These are phyloP conservation scores for Ligdia adustata DNA, from an alignment of 2,888 invertebrate genomes.

Conservation along the genomic window DNA sequence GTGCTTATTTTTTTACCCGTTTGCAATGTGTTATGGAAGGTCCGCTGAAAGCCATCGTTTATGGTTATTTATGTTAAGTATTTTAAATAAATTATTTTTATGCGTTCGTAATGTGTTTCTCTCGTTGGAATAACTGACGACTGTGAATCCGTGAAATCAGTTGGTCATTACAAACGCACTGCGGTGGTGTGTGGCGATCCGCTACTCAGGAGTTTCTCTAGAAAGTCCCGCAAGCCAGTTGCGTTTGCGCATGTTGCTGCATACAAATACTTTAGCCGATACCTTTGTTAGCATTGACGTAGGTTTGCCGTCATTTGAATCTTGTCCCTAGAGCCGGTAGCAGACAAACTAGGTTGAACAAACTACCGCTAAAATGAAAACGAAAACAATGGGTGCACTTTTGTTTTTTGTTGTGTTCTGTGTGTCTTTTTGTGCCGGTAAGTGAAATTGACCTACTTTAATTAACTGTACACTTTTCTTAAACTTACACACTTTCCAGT, in stretches of 20 bases:
- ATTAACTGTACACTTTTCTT: too few species aligned
- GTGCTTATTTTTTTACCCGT: too few species aligned
- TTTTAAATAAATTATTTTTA: conserved; percentile 23
- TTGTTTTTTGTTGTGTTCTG: conserved; percentile 51
- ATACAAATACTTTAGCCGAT: conserved; percentile 69
- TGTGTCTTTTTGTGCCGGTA: conserved; percentile 50
- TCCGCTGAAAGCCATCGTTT: neutral
- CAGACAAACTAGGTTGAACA: conserved; percentile 49
- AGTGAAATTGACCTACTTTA: conserved; percentile 34
- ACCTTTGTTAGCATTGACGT: conserved; percentile 66
- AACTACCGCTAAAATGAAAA: conserved; percentile 59
- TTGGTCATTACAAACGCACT: conserved; percentile 52
- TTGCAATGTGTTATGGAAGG: too few species aligned
- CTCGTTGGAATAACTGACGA: conserved; percentile 2
- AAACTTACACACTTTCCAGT: too few species aligned
- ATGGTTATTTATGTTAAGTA: neutral
- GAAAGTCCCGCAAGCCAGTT: conserved; percentile 80
- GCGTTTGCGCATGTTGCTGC: conserved; percentile 70
- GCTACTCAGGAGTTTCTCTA: conserved; percentile 76
- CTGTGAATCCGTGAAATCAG: conserved; percentile 46
- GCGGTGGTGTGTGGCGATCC: conserved; percentile 51
- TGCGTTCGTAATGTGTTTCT: conserved; percentile 25
- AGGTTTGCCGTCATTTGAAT: conserved; percentile 71
- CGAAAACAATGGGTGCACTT: conserved; percentile 48
- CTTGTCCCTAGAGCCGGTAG: conserved; percentile 70